Percentiles rank a stretch among this genome's conserved stretches.
phyloP scores from a whole-genome alignment of 2,113 vertebrate genomes.

The Dendropsophus ebraccatus region DNA sequence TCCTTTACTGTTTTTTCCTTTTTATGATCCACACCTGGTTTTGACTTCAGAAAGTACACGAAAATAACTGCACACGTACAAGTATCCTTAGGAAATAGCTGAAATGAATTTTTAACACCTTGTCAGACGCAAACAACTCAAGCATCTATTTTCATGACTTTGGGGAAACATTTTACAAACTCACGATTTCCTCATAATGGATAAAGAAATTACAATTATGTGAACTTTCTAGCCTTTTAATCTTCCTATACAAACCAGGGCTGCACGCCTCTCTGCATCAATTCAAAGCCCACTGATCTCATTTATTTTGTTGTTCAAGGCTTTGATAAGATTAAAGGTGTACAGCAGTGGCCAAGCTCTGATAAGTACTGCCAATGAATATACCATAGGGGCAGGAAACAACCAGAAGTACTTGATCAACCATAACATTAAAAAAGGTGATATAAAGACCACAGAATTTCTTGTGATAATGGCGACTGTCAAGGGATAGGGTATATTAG shows the following conservation, averaged over 20 bases:
- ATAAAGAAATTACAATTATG: not conserved
- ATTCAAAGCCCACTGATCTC: not conserved
- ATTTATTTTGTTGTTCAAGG: not conserved
- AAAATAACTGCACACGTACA: not conserved
- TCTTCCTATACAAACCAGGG: not conserved
- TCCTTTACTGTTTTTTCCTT: not conserved
- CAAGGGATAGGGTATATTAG: too few species aligned
- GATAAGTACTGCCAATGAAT: not conserved
- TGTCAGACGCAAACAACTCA: not conserved
- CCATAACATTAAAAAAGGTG: too few species aligned
- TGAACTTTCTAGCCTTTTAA: not conserved
- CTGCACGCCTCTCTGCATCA: not conserved
- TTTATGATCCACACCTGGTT: not conserved
- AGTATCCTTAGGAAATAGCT: not conserved
- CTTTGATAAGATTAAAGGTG: not conserved
- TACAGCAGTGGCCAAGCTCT: not conserved
- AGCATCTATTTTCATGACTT: not conserved
- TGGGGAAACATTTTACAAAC: not conserved
- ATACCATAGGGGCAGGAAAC: not conserved
- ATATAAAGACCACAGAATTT: too few species aligned
- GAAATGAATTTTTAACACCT: not conserved
- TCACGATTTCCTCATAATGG: not conserved
- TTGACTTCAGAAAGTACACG: not conserved
- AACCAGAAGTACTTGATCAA: not conserved
- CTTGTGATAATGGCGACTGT: too few species aligned